Evolutionary conservation across 37 sponge, comb jelly and placozoan genomes (phyloP).

Genomic region (Ianthella basta): DNA sequence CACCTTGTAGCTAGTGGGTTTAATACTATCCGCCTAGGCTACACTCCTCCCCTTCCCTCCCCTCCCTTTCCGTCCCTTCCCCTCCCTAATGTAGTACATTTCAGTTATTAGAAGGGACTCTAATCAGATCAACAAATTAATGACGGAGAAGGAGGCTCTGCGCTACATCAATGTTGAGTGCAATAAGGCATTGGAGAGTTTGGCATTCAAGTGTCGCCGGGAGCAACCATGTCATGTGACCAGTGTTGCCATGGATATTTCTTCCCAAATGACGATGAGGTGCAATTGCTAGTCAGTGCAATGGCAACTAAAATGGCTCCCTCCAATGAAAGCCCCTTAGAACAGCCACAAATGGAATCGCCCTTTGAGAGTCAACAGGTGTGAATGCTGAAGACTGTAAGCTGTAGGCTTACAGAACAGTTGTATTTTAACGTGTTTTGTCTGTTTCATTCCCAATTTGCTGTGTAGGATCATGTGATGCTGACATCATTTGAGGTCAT

Average conservation of each 20-base stretch:
- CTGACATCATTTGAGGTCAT: slow-evolving; percentile 19
- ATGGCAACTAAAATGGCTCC: slow-evolving; percentile 12
- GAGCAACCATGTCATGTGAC: slow-evolving; percentile 51
- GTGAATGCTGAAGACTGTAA: no score
- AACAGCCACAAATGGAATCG: neutral
- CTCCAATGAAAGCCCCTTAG: neutral
- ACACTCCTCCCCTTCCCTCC: slow-evolving; percentile 2
- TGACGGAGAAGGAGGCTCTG: neutral
- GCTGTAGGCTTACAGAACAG: no score
- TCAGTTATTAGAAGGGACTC: neutral
- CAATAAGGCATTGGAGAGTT: slow-evolving; percentile 27
- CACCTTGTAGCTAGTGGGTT: no score
- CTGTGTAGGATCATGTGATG: slow-evolving; percentile 21
- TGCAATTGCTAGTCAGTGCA: slow-evolving; percentile 37
- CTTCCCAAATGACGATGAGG: slow-evolving; percentile 76
- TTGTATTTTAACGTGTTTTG: no score
- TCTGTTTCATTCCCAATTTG: no score
- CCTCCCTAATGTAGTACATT: neutral
- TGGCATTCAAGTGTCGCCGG: slow-evolving; percentile 54
- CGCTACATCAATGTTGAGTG: slow-evolving; percentile 8
- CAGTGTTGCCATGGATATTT: slow-evolving; percentile 47
- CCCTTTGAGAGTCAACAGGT: no score
- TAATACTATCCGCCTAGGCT: no score
- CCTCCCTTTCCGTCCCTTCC: slow-evolving; percentile 12
- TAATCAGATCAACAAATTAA: neutral